Evolutionary conservation across 2,888 invertebrate genomes (phyloP), one percentile per base, ranked within the genome.

Genomic region (Tenthredo scrophulariae): DNA sequence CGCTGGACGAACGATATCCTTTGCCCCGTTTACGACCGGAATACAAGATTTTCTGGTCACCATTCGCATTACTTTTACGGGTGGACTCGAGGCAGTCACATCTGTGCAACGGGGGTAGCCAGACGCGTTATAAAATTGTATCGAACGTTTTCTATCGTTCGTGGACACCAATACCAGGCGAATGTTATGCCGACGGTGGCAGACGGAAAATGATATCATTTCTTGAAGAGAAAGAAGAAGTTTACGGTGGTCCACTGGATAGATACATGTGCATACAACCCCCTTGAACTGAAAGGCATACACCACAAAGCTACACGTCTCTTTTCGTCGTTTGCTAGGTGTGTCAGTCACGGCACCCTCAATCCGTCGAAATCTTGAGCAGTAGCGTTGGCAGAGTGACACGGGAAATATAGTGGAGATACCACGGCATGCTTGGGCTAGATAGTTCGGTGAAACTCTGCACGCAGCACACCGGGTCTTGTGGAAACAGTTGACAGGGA

Each of bases 1-100:
- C 43, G 43, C 26, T 22, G 40, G 40, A 18, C 29, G 26, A 1
- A 46, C 46, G 29, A 37, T 22, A 67, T 67, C 29, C 65, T 67
- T 46, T n/a, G 26, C 13, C 7, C 40, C 37, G 29, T 85, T 85
- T 82, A 85, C 80, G 82, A 67, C 26, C 85, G 85, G 85, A 85
- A 85, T 85, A 85, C 85, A 54, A 72, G 70, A 82, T 85, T 85
- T 70, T 54, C 54, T 26, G 26, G 80, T 7, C 80, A 37, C 40
- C 72, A 72, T 85, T 72, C 40, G 67, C 84, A 85, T 70, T 82
- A 37, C 7, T 85, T 85, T 85, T 85, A 85, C 85, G 85, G 72
- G 80, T 82, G 85, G 50, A 37, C 85, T 22, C 85, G 72, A 10
- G 43, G 43, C 62, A 15, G 85, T 70, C 85, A 62, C 72, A 85